phyloP scores from a whole-genome alignment of 2,797 vertebrate genomes.

The Danio kyathit region DNA sequence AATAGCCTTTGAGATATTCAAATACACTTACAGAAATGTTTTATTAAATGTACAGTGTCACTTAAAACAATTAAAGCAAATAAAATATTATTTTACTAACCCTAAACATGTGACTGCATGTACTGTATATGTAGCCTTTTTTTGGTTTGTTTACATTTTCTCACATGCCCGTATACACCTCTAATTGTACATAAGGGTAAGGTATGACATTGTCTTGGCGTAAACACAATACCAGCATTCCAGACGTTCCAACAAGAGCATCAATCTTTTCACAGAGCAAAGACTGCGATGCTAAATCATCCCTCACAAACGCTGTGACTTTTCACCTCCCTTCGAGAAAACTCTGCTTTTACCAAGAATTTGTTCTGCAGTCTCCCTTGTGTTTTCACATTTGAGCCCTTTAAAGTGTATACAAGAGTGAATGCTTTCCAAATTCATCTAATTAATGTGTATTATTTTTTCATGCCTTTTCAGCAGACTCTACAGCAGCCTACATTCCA shows the following conservation, averaged over 20 bases:
- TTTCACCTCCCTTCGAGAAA: not conserved
- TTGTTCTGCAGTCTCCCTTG: not conserved
- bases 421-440: not conserved
- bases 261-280: slow-evolving; percentile 32
- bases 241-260: slow-evolving; percentile 47
- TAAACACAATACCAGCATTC: slow-evolving; percentile 42
- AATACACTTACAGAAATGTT: no score
- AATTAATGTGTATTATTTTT: slow-evolving; percentile 6
- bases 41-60: no score
- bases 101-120: no score
- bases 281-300: slow-evolving; percentile 19
- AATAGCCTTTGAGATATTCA: no score
- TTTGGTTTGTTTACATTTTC: not conserved
- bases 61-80: no score
- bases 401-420: not conserved
- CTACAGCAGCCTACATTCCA: slow-evolving; percentile 14
- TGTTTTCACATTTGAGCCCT: not conserved
- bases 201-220: slow-evolving; percentile 8
- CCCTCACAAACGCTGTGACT: not conserved
- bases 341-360: not conserved
- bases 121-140: not conserved
- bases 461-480: not conserved
- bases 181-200: not conserved
- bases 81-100: no score
- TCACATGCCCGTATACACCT: not conserved